These are phyloP conservation scores for Tragelaphus strepsiceros DNA, from an alignment of 2,113 vertebrate species.

Conservation along the genomic window DNA sequence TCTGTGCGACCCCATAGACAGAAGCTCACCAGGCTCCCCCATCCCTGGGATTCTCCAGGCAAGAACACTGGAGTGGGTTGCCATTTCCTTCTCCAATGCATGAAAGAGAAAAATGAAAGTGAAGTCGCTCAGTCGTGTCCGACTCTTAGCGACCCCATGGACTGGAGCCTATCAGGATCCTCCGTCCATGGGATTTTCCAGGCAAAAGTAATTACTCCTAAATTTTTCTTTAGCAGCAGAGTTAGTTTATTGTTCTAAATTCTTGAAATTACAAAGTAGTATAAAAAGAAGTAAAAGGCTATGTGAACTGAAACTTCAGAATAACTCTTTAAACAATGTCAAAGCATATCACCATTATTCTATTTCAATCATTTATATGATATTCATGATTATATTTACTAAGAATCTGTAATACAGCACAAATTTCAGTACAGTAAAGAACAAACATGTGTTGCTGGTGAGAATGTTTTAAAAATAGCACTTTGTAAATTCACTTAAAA, in stretches of 20 bases:
- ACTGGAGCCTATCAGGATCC: no score
- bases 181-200: no score
- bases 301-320: neutral
- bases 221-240: neutral
- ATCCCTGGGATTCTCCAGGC: no score
- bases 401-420: neutral
- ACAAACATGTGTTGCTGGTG: neutral
- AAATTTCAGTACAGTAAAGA: neutral
- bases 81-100: no score
- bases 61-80: no score
- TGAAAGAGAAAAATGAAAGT: no score
- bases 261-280: neutral
- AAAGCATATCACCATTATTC: neutral
- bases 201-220: neutral
- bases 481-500: conserved; percentile 27
- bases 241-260: neutral
- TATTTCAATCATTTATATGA: neutral
- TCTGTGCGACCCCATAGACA: no score
- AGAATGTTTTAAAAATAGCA: neutral
- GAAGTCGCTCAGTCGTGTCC: no score
- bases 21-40: no score
- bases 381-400: neutral
- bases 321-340: neutral
- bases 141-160: no score
- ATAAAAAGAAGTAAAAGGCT: neutral